Base-by-base conservation (phyloP, 2,113 vertebrate species). In the Elephas maximus region DNA sequence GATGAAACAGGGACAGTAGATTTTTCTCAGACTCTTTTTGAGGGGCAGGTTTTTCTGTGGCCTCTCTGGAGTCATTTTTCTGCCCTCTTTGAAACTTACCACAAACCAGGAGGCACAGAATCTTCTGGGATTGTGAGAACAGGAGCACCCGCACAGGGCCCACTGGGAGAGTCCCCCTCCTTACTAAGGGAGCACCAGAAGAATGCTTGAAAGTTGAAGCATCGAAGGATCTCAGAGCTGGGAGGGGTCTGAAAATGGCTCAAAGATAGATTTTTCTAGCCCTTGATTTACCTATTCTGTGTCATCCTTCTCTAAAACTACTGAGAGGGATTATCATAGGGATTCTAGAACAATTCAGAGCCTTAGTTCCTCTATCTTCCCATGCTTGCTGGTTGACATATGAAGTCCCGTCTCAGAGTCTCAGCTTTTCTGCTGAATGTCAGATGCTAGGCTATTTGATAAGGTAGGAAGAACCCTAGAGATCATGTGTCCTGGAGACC, bases 21-120 rank as follows among this genome's bases (percentile, higher is more conserved):
- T 88, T 95, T 53, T 87, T 93, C 26, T 95, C 17, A 53, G 76
- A 30, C 33, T 71, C 41, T 57, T 53, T 84, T 28, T 73, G 67
- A 73, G 57, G 48, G 44, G n/a, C 3, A 74, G 6, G 4, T 8
- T 69, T 62, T 80, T 57, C 28, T 30, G 78, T 53, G 28, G 44
- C 6, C 67, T 6, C 18, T 81, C 48, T 86, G 51, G 86, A 60
- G 21, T 77, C 30, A n/a, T 91, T 96, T 76, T 77, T 77, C 41
- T 80, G 53, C 37, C 20, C 6, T 84, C 24, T 3, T 95, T 21
- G 37, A 78, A 83, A 11, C 3, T 63, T 76, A 51, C 21, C n/a
- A 57, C 4, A 91, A 73, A 45, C 41, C 5, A 69, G 65, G 53
- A 85, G 26, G 26, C 15, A 14, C 4, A 83, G 87, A 71, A 28